Evolutionary conservation across 2,113 vertebrate genomes (phyloP).

Genomic region (Turdus rufiventris): DNA sequence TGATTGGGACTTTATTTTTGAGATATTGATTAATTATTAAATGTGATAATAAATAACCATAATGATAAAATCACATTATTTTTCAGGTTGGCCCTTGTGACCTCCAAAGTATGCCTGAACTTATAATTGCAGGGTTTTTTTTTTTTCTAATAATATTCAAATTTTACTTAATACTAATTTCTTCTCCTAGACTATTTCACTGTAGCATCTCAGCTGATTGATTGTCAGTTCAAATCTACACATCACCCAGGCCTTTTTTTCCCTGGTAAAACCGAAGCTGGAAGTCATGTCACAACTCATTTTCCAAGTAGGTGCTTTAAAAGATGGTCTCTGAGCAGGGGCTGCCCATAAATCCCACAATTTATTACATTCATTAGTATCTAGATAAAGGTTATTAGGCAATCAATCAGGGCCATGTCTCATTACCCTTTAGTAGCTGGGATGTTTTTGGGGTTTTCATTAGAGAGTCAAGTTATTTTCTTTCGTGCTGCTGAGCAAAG

Average conservation of each 20-base stretch:
- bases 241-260: background rate
- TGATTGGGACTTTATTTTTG: background rate
- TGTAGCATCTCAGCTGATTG: constrained; percentile 3
- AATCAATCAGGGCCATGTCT: constrained; percentile 35
- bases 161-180: background rate
- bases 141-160: background rate
- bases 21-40: background rate
- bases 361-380: constrained; percentile 46
- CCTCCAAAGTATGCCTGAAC: background rate
- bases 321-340: background rate
- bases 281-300: background rate
- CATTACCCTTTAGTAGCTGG: constrained; percentile 51
- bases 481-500: constrained; percentile 19
- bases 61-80: background rate
- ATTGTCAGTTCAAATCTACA: background rate
- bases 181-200: background rate
- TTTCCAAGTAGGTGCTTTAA: constrained; percentile 7
- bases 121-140: background rate
- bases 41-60: background rate
- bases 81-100: background rate
- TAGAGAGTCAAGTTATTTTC: constrained; percentile 43
- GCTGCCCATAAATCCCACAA: constrained; percentile 32
- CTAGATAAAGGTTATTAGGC: constrained; percentile 58
- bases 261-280: background rate
- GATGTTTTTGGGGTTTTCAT: constrained; percentile 22